These are phyloP conservation scores for Urechis unicinctus DNA, from an alignment of 2,888 invertebrate genomes.

Conservation along the genomic window DNA sequence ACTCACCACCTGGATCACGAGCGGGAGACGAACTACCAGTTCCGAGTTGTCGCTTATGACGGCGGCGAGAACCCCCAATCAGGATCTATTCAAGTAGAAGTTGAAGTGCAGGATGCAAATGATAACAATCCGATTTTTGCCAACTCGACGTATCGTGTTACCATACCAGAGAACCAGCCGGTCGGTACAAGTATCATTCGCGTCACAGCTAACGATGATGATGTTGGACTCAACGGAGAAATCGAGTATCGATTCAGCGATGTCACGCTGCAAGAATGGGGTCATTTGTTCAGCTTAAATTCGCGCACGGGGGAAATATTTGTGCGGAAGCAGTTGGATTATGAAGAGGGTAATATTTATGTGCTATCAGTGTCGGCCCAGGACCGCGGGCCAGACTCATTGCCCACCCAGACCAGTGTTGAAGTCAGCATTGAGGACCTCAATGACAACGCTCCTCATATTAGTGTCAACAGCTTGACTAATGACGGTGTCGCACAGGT, in stretches of 20 bases:
- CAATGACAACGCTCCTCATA: slow-evolving; percentile 32
- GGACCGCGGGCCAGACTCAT: slow-evolving; percentile 26
- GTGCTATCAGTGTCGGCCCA: slow-evolving; percentile 15
- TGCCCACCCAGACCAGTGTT: slow-evolving; percentile 25
- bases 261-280: slow-evolving; percentile 14
- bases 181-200: slow-evolving; percentile 9
- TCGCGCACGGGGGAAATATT: slow-evolving; percentile 14
- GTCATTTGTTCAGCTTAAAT: slow-evolving; percentile 18
- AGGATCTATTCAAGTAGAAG: slow-evolving; percentile 15
- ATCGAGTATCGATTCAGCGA: slow-evolving; percentile 17
- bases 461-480: slow-evolving; percentile 27
- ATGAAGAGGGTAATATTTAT: slow-evolving; percentile 14
- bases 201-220: slow-evolving; percentile 17
- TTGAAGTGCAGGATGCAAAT: slow-evolving; percentile 19
- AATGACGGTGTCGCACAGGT: slow-evolving; percentile 48
- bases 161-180: slow-evolving; percentile 13
- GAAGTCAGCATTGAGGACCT: slow-evolving; percentile 30
- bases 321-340: slow-evolving; percentile 16
- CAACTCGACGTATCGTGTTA: slow-evolving; percentile 18
- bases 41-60: slow-evolving; percentile 82
- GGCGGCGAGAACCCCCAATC: slow-evolving; percentile 61
- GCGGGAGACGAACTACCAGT: slow-evolving; percentile 53
- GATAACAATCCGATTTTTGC: slow-evolving; percentile 20
- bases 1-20: slow-evolving; percentile 12
- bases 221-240: slow-evolving; percentile 16